These are phyloP conservation scores for Lordiphosa collinella DNA, from an alignment of 1,140 invertebrate species.

Conservation along the genomic window DNA sequence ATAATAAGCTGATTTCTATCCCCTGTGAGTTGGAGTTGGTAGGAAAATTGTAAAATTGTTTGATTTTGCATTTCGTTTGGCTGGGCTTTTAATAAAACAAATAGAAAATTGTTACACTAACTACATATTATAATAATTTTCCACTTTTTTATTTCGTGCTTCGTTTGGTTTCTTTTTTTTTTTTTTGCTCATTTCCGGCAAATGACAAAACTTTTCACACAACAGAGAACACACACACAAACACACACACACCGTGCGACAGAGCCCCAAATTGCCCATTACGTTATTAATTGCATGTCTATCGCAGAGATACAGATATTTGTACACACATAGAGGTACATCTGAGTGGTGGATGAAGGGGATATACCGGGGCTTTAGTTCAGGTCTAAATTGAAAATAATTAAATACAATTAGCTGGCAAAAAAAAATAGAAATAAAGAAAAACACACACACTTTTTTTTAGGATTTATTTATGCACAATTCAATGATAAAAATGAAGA, in stretches of 20 bases:
- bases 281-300: slow-evolving; percentile 65
- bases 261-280: slow-evolving; percentile 42
- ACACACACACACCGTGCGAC: slow-evolving; percentile 13
- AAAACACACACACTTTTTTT: slow-evolving; percentile 18
- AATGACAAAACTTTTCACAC: slow-evolving; percentile 65
- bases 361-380: slow-evolving; percentile 38
- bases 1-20: too few species aligned
- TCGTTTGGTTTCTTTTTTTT: too few species aligned
- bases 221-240: slow-evolving; percentile 28
- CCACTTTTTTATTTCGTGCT: slow-evolving; percentile 1
- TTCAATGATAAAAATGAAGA: slow-evolving; percentile 47
- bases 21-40: too few species aligned
- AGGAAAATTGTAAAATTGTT: too few species aligned
- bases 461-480: slow-evolving; percentile 48
- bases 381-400: slow-evolving; percentile 58
- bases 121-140: slow-evolving; percentile 29
- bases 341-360: slow-evolving; percentile 7
- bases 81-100: slow-evolving; percentile 30
- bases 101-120: slow-evolving; percentile 22
- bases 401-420: slow-evolving; percentile 61
- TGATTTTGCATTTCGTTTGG: too few species aligned
- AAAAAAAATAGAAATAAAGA: slow-evolving; percentile 4
- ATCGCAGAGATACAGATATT: slow-evolving; percentile 24
- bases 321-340: background rate
- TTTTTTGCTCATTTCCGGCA: slow-evolving; percentile 40